phyloP scores from a whole-genome alignment of 2,888 invertebrate genomes.

The Amphipyra tragopoginis region DNA sequence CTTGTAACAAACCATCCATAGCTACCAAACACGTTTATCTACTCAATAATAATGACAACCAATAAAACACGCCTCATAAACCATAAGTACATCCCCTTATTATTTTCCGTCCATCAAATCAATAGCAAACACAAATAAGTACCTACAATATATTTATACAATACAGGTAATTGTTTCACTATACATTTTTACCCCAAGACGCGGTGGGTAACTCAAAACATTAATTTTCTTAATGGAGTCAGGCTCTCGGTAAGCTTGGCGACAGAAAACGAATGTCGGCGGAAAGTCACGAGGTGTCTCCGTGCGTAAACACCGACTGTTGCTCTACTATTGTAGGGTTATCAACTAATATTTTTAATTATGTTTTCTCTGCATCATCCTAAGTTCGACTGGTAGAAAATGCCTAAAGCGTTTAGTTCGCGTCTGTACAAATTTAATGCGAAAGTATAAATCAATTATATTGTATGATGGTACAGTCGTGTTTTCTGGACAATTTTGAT shows the following conservation, averaged over 20 bases:
- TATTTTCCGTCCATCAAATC: constrained; percentile 27
- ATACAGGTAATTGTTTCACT: constrained; percentile 47
- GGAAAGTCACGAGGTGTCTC: constrained; percentile 78
- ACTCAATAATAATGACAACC: constrained; percentile 14
- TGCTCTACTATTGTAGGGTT: constrained; percentile 62
- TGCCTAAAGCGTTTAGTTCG: too few species aligned
- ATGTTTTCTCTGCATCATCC: too few species aligned
- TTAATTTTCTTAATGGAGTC: constrained; percentile 90
- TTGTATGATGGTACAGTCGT: too few species aligned
- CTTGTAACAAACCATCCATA: too few species aligned
- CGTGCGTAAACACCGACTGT: constrained; percentile 83
- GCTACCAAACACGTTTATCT: too few species aligned
- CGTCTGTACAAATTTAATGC: too few species aligned
- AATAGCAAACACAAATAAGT: constrained; percentile 29
- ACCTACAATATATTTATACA: constrained; percentile 14
- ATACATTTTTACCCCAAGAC: constrained; percentile 65
- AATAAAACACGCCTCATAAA: constrained; percentile 5
- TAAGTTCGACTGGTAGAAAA: too few species aligned
- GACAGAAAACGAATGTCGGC: constrained; percentile 76
- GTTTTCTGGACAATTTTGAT: too few species aligned
- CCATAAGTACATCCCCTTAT: constrained; percentile 19
- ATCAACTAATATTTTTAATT: constrained; percentile 8
- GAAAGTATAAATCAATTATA: too few species aligned
- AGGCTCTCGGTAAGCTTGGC: constrained; percentile 80
- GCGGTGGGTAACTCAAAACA: constrained; percentile 85